Percentiles rank a stretch among this genome's conserved stretches.
These are phyloP conservation scores for Sinhomidia bicolor DNA, from an alignment of 2,888 invertebrate species.

Conservation along the genomic window DNA sequence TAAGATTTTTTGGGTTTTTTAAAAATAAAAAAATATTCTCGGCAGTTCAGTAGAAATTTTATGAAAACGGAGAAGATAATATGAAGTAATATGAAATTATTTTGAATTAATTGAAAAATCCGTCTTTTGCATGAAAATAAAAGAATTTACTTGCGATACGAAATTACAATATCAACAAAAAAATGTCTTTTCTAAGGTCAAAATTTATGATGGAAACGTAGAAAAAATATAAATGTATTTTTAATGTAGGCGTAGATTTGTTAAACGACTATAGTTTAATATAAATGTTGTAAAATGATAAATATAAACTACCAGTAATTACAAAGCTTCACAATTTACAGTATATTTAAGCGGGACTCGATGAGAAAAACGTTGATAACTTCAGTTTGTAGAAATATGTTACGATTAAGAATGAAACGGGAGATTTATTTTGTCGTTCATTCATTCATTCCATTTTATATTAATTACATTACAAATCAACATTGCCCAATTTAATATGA, in stretches of 20 bases:
- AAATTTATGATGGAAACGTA: neutral
- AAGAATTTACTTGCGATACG: conserved; percentile 45
- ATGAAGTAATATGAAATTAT: conserved; percentile 21
- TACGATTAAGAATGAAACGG: too few species aligned
- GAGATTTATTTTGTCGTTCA: neutral
- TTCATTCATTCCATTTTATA: neutral
- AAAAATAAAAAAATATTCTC: too few species aligned
- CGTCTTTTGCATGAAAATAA: conserved; percentile 44
- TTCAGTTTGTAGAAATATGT: neutral
- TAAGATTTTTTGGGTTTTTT: too few species aligned
- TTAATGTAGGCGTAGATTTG: neutral
- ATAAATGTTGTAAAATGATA: neutral
- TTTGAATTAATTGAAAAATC: conserved; percentile 39
- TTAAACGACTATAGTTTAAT: neutral
- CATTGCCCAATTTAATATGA: neutral
- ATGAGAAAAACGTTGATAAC: neutral
- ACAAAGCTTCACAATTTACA: too few species aligned
- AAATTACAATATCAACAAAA: conserved; percentile 48
- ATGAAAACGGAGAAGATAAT: neutral
- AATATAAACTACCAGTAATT: neutral
- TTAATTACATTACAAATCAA: neutral
- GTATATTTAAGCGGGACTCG: too few species aligned
- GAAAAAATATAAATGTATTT: conserved; percentile 9
- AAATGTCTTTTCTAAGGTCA: conserved; percentile 33
- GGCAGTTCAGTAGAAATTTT: too few species aligned